Evolutionary conservation across 2,113 vertebrate species (phyloP), one percentile per base, ranked within the genome.

Genomic region (Danionella cerebrum): DNA sequence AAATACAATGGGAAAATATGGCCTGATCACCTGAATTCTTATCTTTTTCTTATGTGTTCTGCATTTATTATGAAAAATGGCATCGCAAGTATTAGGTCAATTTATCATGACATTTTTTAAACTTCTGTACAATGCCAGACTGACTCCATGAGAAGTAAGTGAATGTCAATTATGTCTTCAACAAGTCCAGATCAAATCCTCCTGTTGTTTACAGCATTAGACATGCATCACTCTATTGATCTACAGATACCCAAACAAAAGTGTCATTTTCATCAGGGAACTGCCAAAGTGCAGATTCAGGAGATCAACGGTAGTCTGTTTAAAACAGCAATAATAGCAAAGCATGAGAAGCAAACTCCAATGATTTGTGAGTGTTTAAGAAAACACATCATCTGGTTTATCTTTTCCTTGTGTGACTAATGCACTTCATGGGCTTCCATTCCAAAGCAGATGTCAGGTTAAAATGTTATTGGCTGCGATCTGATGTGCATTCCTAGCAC

Each of bases 381-480:
- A 16, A 18, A 63, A 27, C 11, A 10, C 18, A 48, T 63, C 19
- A 63, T 63, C 29, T 24, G 29, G 29, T 64, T 64, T 64, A 48
- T 48, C 60, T 45, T 44, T 60, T 38, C 10, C 25, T 44, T n/a
- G 25, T 60, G 19, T 64, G 60, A 64, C 44, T 50, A 50, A 64
- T 48, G 29, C 44, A 5, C 60, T 64, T 64, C 29, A 36, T 48
- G 58, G 33, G 58, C 14, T 31, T 14, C 12, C 18, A 4, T 62
- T 64, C 48, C 29, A 48, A 45, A 64, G 44, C 60, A 64, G 60
- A 64, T 64, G 59, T 24, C 59, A 48, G 9, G 42, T 13, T 31
- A 22, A 48, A 64, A 48, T 48, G 10, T 24, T 63, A 10, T 63
- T 63, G 42, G 29, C 59, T 48, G 42, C 11, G 19, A 48, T 63